Percentiles rank a stretch among this genome's conserved stretches.
phyloP scores from a whole-genome alignment of 2,113 vertebrate species.

The Ctenodactylus gundi region DNA sequence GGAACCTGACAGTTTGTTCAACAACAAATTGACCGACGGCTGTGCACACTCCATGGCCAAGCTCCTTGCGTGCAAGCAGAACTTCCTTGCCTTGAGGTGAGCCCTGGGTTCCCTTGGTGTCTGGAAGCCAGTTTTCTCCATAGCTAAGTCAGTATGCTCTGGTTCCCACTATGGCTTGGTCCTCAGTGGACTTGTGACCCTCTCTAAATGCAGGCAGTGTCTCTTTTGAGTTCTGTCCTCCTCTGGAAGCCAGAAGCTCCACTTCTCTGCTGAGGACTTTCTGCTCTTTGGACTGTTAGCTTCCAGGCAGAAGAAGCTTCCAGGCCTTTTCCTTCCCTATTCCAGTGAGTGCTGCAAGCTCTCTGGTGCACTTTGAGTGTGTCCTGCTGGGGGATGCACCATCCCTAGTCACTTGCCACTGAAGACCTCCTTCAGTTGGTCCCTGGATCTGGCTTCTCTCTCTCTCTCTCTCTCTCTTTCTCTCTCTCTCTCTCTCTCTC shows the following conservation, averaged over 20 bases:
- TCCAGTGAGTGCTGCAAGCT: background rate
- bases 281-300: background rate
- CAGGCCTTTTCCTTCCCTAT: background rate
- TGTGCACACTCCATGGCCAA: slow-evolving; percentile 83
- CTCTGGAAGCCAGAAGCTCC: no score
- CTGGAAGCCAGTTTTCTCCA: no score
- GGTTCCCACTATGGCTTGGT: background rate
- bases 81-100: slow-evolving; percentile 89
- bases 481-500: background rate
- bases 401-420: background rate
- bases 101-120: background rate
- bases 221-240: background rate
- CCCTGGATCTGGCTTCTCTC: background rate
- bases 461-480: background rate
- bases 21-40: slow-evolving; percentile 90
- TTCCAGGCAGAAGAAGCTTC: background rate
- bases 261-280: background rate
- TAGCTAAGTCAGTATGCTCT: background rate
- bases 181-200: background rate
- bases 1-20: slow-evolving; percentile 87
- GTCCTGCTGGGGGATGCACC: accelerated
- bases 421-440: background rate
- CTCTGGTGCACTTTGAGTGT: background rate
- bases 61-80: slow-evolving; percentile 84
- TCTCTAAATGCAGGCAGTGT: background rate